Evolutionary conservation across 2,888 invertebrate species (phyloP).

Genomic region (Ganaspis brasiliensis): DNA sequence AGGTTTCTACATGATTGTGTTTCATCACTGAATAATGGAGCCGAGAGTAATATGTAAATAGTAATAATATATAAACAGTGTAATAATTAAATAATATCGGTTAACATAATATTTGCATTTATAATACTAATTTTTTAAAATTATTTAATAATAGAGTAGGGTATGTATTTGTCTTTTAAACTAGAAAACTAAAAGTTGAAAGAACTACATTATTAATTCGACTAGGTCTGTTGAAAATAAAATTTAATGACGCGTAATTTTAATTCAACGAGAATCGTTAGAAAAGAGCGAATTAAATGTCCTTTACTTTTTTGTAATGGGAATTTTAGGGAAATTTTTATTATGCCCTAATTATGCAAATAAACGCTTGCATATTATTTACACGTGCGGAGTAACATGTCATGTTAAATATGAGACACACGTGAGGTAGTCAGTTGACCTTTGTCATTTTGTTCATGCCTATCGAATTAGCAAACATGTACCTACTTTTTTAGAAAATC

Average conservation of each 20-base stretch:
- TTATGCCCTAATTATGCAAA: not conserved
- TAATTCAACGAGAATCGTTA: not conserved
- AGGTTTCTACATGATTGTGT: slow-evolving; percentile 15
- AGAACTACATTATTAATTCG: too few species aligned
- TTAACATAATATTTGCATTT: too few species aligned
- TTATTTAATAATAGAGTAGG: too few species aligned
- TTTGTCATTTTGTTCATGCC: not conserved
- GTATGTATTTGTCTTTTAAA: too few species aligned
- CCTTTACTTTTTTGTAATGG: not conserved
- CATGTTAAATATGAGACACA: not conserved
- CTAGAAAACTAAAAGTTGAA: too few species aligned
- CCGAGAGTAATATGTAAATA: too few species aligned
- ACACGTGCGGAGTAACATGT: not conserved
- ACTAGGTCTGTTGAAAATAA: not conserved
- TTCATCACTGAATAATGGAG: too few species aligned
- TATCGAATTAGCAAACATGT: not conserved
- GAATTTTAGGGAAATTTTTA: not conserved
- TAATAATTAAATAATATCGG: too few species aligned
- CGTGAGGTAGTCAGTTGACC: not conserved
- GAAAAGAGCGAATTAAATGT: not conserved
- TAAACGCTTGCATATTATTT: not conserved
- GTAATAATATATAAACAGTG: too few species aligned
- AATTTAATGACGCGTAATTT: not conserved
- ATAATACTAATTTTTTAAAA: too few species aligned
- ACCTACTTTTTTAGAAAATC: not conserved